A percentile compares a stretch with the other conserved stretches of the same genome.
Conservation (phyloP, 2,113 vertebrate species). For the Potamarius usumacintae region DNA sequence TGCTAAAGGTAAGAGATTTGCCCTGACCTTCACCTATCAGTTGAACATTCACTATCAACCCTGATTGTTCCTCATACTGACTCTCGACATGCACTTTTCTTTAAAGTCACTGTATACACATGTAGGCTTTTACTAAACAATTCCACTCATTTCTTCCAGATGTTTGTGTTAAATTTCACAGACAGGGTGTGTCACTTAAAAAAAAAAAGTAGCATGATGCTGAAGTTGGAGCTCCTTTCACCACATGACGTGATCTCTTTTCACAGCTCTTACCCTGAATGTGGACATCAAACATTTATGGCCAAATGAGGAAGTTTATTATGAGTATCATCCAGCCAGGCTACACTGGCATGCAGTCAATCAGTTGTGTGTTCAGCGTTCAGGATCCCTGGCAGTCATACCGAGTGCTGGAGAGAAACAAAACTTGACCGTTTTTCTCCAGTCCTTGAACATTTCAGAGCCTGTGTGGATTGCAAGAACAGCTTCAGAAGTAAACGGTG, state of each 20-base stretch:
- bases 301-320: slow-evolving; percentile 60
- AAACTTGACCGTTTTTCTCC: slow-evolving; percentile 64
- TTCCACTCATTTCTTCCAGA: neutral
- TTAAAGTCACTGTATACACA: neutral
- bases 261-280: slow-evolving; percentile 48
- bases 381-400: slow-evolving; percentile 63
- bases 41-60: neutral
- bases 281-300: slow-evolving; percentile 50
- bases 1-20: slow-evolving; percentile 40
- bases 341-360: slow-evolving; percentile 61
- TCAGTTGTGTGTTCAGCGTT: slow-evolving; percentile 62
- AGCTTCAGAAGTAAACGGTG: slow-evolving; percentile 59
- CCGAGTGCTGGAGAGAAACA: slow-evolving; percentile 55
- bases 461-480: slow-evolving; percentile 71
- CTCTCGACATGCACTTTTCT: neutral
- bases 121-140: neutral
- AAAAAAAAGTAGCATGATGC: neutral
- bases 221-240: neutral
- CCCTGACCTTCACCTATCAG: neutral
- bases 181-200: neutral
- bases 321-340: slow-evolving; percentile 63
- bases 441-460: slow-evolving; percentile 69
- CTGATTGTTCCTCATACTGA: neutral
- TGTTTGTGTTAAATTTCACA: too few relatives aligned
- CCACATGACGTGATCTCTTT: slow-evolving; percentile 13